Conservation (phyloP, 2,888 invertebrate species). For the Boloria selene region DNA sequence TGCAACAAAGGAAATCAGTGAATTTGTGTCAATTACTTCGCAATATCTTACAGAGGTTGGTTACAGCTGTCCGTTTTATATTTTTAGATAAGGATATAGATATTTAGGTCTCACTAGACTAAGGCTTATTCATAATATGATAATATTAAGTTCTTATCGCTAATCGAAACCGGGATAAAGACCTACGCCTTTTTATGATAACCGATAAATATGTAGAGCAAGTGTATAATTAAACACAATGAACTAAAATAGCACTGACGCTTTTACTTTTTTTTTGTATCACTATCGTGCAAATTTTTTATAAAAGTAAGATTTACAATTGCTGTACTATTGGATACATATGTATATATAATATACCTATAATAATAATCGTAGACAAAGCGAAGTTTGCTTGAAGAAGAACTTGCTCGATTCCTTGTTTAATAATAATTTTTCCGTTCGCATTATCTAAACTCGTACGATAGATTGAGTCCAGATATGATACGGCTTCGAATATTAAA, state of each 20-base stretch:
- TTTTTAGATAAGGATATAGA: conserved; percentile 18
- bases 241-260: background rate
- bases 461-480: background rate
- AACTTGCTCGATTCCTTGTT: background rate
- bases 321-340: too few relatives aligned
- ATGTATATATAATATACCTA: conserved; percentile 4
- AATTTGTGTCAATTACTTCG: background rate
- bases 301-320: conserved; percentile 13
- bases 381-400: conserved; percentile 1
- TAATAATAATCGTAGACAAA: conserved; percentile 9
- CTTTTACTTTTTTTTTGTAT: conserved; percentile 10
- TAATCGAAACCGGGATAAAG: conserved; percentile 17
- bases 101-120: conserved; percentile 36
- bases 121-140: conserved; percentile 2
- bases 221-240: conserved; percentile 12
- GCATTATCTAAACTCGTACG: background rate
- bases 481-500: background rate
- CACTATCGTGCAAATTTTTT: conserved; percentile 7
- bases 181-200: background rate
- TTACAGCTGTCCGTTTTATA: background rate
- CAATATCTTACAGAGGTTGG: background rate
- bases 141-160: conserved; percentile 10
- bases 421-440: background rate
- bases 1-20: background rate
- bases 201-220: conserved; percentile 8